Percentiles rank a stretch among this genome's conserved stretches.
These are phyloP conservation scores for Delia radicum DNA, from an alignment of 1,140 invertebrate genomes.

Conservation along the genomic window DNA sequence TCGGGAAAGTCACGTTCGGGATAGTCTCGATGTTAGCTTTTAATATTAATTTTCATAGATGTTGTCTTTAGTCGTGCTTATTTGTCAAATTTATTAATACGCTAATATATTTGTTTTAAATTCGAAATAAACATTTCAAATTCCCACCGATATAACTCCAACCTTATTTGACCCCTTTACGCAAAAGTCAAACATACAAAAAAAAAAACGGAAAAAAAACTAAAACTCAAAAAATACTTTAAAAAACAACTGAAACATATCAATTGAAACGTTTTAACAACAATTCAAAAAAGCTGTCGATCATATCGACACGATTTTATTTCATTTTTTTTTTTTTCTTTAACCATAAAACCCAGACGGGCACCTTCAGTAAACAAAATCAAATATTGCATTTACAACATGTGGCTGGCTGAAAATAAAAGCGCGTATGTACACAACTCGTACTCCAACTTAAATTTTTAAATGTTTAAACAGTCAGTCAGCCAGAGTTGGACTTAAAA, in stretches of 20 bases:
- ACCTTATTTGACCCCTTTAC: background rate
- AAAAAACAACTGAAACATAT: background rate
- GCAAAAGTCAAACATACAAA: background rate
- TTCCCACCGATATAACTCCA: background rate
- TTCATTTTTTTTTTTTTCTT: background rate
- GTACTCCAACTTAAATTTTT: background rate
- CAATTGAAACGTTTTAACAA: constrained; percentile 13
- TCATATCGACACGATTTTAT: constrained; percentile 22
- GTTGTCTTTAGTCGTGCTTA: too few species aligned
- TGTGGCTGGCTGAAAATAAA: background rate
- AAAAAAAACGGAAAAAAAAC: background rate
- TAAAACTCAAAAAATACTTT: background rate
- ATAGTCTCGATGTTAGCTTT: too few species aligned
- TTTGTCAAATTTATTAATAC: too few species aligned
- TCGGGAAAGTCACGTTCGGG: too few species aligned
- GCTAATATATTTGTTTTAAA: background rate
- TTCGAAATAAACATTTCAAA: background rate
- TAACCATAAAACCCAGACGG: background rate
- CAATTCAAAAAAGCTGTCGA: constrained; percentile 23
- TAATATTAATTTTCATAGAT: too few species aligned
- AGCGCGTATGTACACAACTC: too few species aligned
- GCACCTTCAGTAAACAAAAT: constrained; percentile 6
- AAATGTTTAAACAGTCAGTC: background rate
- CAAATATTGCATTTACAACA: background rate
- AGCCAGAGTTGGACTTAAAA: background rate